Evolutionary conservation across 2,797 vertebrate genomes (phyloP).

Genomic region (Champsocephalus gunnari): DNA sequence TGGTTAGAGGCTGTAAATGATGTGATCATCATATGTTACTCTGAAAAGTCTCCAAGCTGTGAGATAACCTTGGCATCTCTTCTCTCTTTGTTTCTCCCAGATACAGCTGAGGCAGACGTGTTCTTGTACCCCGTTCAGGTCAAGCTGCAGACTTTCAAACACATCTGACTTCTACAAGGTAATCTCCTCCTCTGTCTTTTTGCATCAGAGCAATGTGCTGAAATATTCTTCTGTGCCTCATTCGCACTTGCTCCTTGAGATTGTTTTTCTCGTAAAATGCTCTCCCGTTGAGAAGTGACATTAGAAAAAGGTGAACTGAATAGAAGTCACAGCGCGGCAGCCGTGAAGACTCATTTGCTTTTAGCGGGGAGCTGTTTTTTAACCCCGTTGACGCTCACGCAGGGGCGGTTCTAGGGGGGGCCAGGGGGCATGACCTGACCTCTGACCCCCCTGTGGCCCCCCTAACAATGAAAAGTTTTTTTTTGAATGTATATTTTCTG

Average conservation of each 20-base stretch:
- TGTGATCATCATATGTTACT: conserved; percentile 5
- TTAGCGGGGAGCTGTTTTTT: conserved; percentile 41
- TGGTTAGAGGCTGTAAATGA: conserved; percentile 17
- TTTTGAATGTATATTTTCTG: too few relatives aligned
- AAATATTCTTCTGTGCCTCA: not conserved
- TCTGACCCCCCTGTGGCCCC: too few relatives aligned
- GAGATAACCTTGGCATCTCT: conserved; percentile 34
- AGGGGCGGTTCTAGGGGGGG: too few relatives aligned
- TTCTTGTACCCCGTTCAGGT: conserved; percentile 57
- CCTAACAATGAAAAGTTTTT: too few relatives aligned
- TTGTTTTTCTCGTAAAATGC: conserved; percentile 20
- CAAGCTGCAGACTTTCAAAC: conserved; percentile 50
- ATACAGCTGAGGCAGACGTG: conserved; percentile 63
- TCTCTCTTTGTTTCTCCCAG: conserved; percentile 58
- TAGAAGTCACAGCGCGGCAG: conserved; percentile 7
- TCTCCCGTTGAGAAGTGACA: conserved; percentile 38
- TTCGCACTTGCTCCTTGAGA: conserved; percentile 19
- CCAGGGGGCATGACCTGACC: too few relatives aligned
- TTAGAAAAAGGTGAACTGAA: conserved; percentile 49
- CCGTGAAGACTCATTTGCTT: conserved; percentile 46
- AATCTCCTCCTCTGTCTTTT: conserved; percentile 25
- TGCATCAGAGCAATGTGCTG: not conserved
- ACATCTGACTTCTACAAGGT: conserved; percentile 75
- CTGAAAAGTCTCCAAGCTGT: conserved; percentile 15
- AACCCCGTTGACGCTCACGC: conserved; percentile 18